Percentiles rank a stretch among this genome's conserved stretches.
phyloP scores from a whole-genome alignment of 1,140 invertebrate genomes.

The Drosophila truncata region DNA sequence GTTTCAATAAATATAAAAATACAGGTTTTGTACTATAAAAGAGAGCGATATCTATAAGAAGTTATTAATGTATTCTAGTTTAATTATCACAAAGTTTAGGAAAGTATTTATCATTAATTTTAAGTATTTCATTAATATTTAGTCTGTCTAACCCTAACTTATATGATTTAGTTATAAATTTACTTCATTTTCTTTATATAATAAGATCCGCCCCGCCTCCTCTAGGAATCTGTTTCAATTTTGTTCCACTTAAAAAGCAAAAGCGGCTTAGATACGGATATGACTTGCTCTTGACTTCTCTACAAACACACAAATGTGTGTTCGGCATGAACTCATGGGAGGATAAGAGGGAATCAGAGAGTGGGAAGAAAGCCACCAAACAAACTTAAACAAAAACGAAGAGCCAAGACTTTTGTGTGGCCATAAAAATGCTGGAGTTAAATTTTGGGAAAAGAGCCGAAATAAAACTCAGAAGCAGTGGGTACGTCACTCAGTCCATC shows the following conservation, averaged over 20 bases:
- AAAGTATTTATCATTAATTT: no score
- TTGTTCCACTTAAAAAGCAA: slow-evolving; percentile 46
- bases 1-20: no score
- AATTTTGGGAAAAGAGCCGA: slow-evolving; percentile 46
- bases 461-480: slow-evolving; percentile 42
- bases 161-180: slow-evolving; percentile 11
- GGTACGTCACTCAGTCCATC: slow-evolving; percentile 49
- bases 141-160: not conserved
- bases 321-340: slow-evolving; percentile 4
- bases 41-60: not conserved
- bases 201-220: not conserved
- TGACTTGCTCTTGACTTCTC: slow-evolving; percentile 12
- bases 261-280: slow-evolving; percentile 48
- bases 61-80: not conserved
- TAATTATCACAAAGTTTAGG: not conserved
- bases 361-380: slow-evolving; percentile 58
- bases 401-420: slow-evolving; percentile 63
- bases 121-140: not conserved
- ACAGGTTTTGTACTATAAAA: no score
- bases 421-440: slow-evolving; percentile 78
- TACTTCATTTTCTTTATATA: slow-evolving; percentile 14
- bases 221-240: slow-evolving; percentile 38
- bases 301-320: not conserved
- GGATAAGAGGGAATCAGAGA: slow-evolving; percentile 66
- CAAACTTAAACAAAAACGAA: slow-evolving; percentile 37